Evolutionary conservation across 2,888 invertebrate genomes (phyloP).

Genomic region (Endotricha flammealis): DNA sequence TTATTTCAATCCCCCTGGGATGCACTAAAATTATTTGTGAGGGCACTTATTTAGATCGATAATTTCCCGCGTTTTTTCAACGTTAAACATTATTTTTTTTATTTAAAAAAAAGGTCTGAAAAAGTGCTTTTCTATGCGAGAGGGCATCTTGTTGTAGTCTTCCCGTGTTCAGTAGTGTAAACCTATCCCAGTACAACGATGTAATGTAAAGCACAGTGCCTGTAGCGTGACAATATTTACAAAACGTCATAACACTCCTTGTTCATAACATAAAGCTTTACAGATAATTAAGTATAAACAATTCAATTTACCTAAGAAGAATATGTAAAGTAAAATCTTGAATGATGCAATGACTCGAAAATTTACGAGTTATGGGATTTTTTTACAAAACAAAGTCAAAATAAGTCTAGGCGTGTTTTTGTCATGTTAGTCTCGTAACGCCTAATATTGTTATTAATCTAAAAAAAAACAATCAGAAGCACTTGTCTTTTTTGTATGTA

Average conservation of each 20-base stretch:
- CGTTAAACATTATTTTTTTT: constrained; percentile 17
- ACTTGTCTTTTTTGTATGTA: no score
- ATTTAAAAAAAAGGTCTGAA: constrained; percentile 42
- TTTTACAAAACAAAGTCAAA: no score
- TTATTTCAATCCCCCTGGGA: constrained; percentile 64
- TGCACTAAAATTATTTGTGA: constrained; percentile 64
- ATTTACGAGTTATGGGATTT: no score
- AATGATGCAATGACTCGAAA: no score
- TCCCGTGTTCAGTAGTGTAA: constrained; percentile 60
- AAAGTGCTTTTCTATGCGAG: constrained; percentile 57
- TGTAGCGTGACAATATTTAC: constrained; percentile 66
- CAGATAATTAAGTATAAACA: no score
- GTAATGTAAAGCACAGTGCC: constrained; percentile 57
- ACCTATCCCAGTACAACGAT: constrained; percentile 56
- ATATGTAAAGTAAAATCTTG: no score
- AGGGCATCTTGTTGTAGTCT: constrained; percentile 41
- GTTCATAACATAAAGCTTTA: no score
- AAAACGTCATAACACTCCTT: constrained; percentile 26
- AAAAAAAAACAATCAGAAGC: no score
- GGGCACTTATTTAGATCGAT: constrained; percentile 63
- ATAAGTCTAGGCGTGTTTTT: no score
- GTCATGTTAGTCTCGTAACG: no score
- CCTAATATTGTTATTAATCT: no score
- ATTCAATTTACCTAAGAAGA: no score
- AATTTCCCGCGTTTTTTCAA: constrained; percentile 15